A percentile compares a stretch with the other conserved stretches of the same genome.
These are phyloP conservation scores for Schizaphis graminum DNA, from an alignment of 2,888 invertebrate species.

Conservation along the genomic window DNA sequence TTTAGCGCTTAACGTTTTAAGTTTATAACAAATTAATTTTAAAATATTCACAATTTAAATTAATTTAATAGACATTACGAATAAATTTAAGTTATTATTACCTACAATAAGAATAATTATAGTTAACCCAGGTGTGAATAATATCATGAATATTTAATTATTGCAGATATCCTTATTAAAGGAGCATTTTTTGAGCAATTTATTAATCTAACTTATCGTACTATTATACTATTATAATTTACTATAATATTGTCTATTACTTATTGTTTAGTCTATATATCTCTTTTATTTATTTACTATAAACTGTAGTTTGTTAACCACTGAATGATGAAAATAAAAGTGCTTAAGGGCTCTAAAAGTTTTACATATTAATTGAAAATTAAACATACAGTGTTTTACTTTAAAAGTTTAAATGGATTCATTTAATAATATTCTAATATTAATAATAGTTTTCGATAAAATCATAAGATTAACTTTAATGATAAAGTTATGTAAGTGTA, in stretches of 20 bases:
- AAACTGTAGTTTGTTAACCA: background rate
- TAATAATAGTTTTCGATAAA: background rate
- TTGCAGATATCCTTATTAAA: background rate
- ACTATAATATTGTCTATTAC: background rate
- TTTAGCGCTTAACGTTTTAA: background rate
- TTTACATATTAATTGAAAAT: too few species aligned
- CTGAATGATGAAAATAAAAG: too few species aligned
- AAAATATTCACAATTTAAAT: background rate
- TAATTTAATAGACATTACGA: background rate
- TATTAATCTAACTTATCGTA: background rate
- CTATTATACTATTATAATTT: background rate
- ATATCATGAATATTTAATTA: background rate
- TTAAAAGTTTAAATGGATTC: too few species aligned
- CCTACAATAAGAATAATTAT: background rate
- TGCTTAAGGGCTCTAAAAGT: too few species aligned
- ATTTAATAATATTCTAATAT: too few species aligned
- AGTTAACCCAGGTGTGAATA: background rate
- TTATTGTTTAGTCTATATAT: too few species aligned
- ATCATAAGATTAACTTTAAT: background rate
- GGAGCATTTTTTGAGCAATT: background rate
- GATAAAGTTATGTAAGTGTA: background rate
- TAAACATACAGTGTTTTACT: too few species aligned
- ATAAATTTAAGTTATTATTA: background rate
- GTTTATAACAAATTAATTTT: background rate
- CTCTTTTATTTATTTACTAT: background rate